These are phyloP conservation scores for Quadriops clusia DNA, from an alignment of 2,888 invertebrate species.

Conservation along the genomic window DNA sequence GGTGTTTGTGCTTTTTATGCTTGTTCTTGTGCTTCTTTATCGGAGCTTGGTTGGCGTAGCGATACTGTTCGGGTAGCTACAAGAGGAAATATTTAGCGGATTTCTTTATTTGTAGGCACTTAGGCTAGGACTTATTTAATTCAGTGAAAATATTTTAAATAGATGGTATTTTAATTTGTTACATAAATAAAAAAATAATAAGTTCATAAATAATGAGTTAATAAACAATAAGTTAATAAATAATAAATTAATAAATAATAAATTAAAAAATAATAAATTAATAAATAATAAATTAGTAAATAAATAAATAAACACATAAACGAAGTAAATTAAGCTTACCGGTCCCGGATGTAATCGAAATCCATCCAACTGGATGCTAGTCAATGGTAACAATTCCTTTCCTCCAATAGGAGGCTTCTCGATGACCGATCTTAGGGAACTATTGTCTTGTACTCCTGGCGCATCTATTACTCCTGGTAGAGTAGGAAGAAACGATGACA, in stretches of 20 bases:
- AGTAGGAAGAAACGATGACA: slow-evolving; percentile 90
- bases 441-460: slow-evolving; percentile 75
- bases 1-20: slow-evolving; percentile 89
- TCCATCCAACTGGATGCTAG: slow-evolving; percentile 80
- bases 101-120: no score
- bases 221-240: not conserved
- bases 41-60: slow-evolving; percentile 82
- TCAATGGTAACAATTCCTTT: slow-evolving; percentile 76
- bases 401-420: slow-evolving; percentile 92
- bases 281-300: slow-evolving; percentile 3
- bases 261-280: not conserved
- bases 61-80: slow-evolving; percentile 85
- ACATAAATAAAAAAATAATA: slow-evolving; percentile 3
- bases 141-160: no score
- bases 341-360: slow-evolving; percentile 93
- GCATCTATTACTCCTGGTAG: slow-evolving; percentile 92
- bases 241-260: not conserved
- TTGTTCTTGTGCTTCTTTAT: slow-evolving; percentile 91
- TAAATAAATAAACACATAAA: slow-evolving; percentile 5
- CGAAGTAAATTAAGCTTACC: slow-evolving; percentile 29
- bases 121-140: no score
- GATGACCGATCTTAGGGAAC: slow-evolving; percentile 84
- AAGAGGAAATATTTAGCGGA: no score
- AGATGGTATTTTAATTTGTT: no score
- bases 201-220: slow-evolving; percentile 3